Percentiles rank a stretch among this genome's conserved stretches.
These are phyloP conservation scores for Apodemus agrarius DNA, from an alignment of 2,797 vertebrate species.

Conservation along the genomic window DNA sequence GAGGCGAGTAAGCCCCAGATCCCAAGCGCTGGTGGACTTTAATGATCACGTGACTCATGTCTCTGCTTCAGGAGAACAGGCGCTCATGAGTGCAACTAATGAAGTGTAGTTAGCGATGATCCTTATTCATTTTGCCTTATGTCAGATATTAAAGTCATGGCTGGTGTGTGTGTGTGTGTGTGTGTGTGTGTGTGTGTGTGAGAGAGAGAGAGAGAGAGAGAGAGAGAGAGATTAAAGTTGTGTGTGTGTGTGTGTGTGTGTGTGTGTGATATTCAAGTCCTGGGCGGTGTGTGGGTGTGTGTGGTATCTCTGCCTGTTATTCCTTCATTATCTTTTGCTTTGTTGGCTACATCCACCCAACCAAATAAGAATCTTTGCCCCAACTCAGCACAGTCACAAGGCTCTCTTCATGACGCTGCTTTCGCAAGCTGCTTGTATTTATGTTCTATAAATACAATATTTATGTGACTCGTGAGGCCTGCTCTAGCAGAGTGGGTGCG, in stretches of 20 bases:
- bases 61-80: constrained; percentile 2
- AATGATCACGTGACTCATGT: background rate
- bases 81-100: background rate
- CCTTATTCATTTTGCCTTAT: constrained; percentile 17
- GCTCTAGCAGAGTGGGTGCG: background rate
- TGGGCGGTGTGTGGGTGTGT: background rate
- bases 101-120: constrained; percentile 18
- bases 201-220: too few species aligned
- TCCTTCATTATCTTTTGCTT: background rate
- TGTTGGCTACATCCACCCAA: background rate
- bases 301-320: background rate
- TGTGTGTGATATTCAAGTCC: background rate
- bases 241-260: too few species aligned
- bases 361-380: background rate
- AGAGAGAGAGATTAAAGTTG: too few species aligned
- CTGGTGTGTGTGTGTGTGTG: background rate
- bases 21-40: constrained; percentile 5
- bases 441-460: too few species aligned
- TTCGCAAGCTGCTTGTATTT: background rate
- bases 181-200: background rate
- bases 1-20: background rate
- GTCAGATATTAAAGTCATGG: background rate
- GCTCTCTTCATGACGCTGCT: background rate
- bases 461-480: background rate
- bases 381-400: background rate